Evolutionary conservation across 2,797 vertebrate species (phyloP), one percentile per base, ranked within the genome.

Genomic region (Sebastes jordani): DNA sequence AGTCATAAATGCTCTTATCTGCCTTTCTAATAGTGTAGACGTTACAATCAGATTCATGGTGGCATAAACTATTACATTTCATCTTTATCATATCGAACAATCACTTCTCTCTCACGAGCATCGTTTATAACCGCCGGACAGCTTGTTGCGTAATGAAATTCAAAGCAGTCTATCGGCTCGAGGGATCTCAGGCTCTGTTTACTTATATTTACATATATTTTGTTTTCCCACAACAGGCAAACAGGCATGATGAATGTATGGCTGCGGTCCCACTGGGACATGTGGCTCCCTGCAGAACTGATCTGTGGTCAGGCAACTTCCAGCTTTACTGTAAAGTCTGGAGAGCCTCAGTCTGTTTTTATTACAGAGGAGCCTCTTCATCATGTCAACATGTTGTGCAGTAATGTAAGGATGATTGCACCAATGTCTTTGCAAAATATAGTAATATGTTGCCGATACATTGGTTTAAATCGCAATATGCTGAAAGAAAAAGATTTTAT

Each of bases 41-140:
- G 92, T 93, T 97, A 96, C 95, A 95, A 96, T 97, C 97, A 96
- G 97, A 98, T 97, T 97, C 96, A 97, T 96, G 97, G 96, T 96
- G 96, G 97, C 97, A 94, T 96, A 98, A 97, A 97, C 96, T 97
- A 97, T 98, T 97, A 95, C 96, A 94, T 97, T 95, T 93, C 89
- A 91, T 95, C 87, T 94, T 89, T 97, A 97, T 98, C 97, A 81
- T 85, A 90, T 38, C 81, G 82, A 93, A 92, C 82, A 36, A 97
- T 98, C 97, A 90, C 93, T 93, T 96, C 93, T 93, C 93, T 89
- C 96, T 96, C 97, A 96, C 91, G 91, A 94, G 94, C 92, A 89
- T 97, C 96, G 94, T 97, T 97, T 97, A 94, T 97, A 97, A 97
- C 82, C 36, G 56, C 88, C 3, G 0, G 97, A 96, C 96, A 96